phyloP scores from a whole-genome alignment of 1,140 invertebrate species.

The Oppia nitens region DNA sequence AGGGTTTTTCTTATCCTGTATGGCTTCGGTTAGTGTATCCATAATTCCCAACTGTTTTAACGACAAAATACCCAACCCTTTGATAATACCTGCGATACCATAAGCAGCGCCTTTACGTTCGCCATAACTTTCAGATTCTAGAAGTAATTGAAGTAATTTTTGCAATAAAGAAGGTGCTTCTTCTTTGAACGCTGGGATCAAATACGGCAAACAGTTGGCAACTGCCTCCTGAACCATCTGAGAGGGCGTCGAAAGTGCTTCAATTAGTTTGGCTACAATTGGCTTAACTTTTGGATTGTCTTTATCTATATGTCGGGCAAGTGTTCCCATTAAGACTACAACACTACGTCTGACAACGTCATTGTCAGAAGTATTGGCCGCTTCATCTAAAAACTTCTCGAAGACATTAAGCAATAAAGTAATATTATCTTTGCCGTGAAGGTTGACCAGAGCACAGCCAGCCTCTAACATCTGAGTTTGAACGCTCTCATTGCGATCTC shows the following conservation, averaged over 20 bases:
- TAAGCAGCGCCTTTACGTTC: constrained; percentile 55
- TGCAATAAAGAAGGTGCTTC: constrained; percentile 73
- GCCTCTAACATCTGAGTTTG: constrained; percentile 78
- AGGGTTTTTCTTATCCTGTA: constrained; percentile 93
- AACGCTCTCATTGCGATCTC: constrained; percentile 64
- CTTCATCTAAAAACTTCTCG: constrained; percentile 73
- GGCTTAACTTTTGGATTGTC: constrained; percentile 75
- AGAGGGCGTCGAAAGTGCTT: constrained; percentile 84
- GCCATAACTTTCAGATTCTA: constrained; percentile 91
- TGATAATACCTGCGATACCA: constrained; percentile 46
- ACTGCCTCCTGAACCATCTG: constrained; percentile 97
- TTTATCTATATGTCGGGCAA: constrained; percentile 83
- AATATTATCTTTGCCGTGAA: constrained; percentile 57
- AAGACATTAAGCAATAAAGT: constrained; percentile 40
- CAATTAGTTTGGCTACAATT: constrained; percentile 75
- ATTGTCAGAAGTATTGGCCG: constrained; percentile 69
- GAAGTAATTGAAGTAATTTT: constrained; percentile 65
- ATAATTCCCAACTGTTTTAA: constrained; percentile 92
- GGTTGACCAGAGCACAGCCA: constrained; percentile 71
- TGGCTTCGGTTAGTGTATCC: constrained; percentile 76
- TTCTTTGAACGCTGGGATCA: constrained; percentile 77
- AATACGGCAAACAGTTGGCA: constrained; percentile 79
- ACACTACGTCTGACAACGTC: constrained; percentile 87
- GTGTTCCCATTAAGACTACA: constrained; percentile 86
- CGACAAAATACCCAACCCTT: constrained; percentile 87